These are phyloP conservation scores for Rhabdornis inornatus DNA, from an alignment of 2,113 vertebrate species.

Conservation along the genomic window DNA sequence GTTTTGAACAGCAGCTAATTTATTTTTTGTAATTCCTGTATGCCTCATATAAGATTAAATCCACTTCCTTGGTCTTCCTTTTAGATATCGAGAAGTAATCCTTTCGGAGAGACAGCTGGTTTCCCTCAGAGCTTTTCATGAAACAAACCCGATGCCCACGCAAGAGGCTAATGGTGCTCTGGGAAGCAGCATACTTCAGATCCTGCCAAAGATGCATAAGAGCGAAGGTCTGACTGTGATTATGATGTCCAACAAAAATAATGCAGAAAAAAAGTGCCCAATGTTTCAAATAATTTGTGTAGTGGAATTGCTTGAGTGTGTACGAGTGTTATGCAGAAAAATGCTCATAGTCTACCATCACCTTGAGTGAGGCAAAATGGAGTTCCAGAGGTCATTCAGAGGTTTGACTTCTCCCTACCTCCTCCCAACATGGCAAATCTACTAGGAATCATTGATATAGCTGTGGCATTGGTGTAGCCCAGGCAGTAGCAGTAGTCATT, in stretches of 20 bases:
- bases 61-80: not conserved
- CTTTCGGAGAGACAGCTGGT: not conserved
- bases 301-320: not conserved
- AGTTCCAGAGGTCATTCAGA: not conserved
- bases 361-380: not conserved
- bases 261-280: not conserved
- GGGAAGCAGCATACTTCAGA: not conserved
- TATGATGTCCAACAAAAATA: not conserved
- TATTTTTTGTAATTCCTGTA: not conserved
- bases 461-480: not conserved
- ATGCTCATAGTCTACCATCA: not conserved
- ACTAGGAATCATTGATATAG: not conserved
- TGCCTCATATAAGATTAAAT: not conserved
- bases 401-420: not conserved
- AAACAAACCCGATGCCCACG: not conserved
- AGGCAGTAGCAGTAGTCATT: not conserved
- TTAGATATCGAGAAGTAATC: not conserved
- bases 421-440: fast-evolving
- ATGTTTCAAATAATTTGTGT: not conserved
- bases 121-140: not conserved
- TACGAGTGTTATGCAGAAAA: not conserved
- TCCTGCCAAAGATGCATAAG: not conserved
- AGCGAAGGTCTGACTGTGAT: not conserved
- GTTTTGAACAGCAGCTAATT: not conserved
- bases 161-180: not conserved